Percentiles rank a stretch among this genome's conserved stretches.
phyloP scores from a whole-genome alignment of 2,888 invertebrate species.

The Drosophila dives region DNA sequence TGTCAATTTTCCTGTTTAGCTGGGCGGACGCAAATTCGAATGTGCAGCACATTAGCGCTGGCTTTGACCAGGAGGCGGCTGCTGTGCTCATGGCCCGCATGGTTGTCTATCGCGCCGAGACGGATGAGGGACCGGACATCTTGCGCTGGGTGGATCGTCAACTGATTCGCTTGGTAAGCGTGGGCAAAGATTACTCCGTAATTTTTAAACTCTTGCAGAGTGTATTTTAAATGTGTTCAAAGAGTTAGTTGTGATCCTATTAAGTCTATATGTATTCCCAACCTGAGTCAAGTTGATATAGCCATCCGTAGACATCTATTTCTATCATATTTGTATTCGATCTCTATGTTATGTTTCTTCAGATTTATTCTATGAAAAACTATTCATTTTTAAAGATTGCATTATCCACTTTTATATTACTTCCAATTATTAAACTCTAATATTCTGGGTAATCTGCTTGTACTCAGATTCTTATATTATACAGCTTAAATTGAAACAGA shows the following conservation, averaged over 20 bases:
- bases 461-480: neutral
- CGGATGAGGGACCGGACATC: slow-evolving; percentile 98
- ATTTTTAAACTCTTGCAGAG: neutral
- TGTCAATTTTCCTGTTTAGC: slow-evolving; percentile 78
- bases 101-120: slow-evolving; percentile 97
- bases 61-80: slow-evolving; percentile 99
- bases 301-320: neutral
- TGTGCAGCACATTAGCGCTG: slow-evolving; percentile 95
- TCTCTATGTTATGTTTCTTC: neutral
- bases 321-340: neutral
- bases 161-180: slow-evolving; percentile 95
- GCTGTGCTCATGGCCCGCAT: slow-evolving; percentile 98
- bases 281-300: neutral
- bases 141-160: slow-evolving; percentile 99
- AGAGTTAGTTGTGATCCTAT: neutral
- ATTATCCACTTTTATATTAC: neutral
- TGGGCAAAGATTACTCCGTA: neutral
- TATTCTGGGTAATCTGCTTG: neutral
- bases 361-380: neutral
- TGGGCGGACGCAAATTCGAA: slow-evolving; percentile 98
- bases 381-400: neutral
- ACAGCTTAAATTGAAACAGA: neutral
- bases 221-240: neutral
- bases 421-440: neutral
- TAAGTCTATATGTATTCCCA: neutral